Percentiles rank a stretch among this genome's conserved stretches.
Conservation (phyloP, 2,797 vertebrate species). For the Pipistrellus pipistrellus region DNA sequence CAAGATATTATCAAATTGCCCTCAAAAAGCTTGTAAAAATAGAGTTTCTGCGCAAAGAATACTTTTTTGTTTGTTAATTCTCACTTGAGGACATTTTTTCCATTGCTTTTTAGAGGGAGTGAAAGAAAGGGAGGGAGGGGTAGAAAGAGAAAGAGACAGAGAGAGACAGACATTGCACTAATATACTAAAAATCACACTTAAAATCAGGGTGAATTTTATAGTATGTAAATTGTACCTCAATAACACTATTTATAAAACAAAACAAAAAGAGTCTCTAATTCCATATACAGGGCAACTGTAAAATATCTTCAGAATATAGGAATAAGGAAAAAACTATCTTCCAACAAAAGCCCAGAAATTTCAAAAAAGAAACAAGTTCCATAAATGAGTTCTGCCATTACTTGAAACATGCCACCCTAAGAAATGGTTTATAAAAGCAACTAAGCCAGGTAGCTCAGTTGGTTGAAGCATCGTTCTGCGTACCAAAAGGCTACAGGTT, state of each 20-base stretch:
- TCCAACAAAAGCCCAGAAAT: background rate
- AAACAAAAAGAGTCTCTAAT: background rate
- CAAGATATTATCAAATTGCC: constrained; percentile 23
- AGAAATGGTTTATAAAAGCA: background rate
- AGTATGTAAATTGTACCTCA: background rate
- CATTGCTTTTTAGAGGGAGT: too few relatives aligned
- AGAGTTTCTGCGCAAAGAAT: background rate
- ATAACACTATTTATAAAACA: background rate
- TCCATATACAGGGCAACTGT: background rate
- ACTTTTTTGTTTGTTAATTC: background rate
- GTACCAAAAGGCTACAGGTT: too few relatives aligned
- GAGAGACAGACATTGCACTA: background rate
- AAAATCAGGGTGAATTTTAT: background rate
- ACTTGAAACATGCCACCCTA: background rate
- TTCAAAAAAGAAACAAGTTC: background rate
- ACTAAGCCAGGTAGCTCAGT: too few relatives aligned
- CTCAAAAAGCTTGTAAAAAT: background rate
- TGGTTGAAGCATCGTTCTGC: too few relatives aligned
- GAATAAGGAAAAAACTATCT: background rate
- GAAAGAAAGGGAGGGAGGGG: too few relatives aligned
- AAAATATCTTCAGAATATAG: constrained; percentile 27
- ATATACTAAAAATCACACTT: background rate
- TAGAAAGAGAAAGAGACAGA: too few relatives aligned
- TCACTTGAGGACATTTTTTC: too few relatives aligned
- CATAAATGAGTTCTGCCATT: background rate